Percentiles rank a stretch among this genome's conserved stretches.
Conservation (phyloP, 2,888 invertebrate genomes). For the Baronia brevicornis region DNA sequence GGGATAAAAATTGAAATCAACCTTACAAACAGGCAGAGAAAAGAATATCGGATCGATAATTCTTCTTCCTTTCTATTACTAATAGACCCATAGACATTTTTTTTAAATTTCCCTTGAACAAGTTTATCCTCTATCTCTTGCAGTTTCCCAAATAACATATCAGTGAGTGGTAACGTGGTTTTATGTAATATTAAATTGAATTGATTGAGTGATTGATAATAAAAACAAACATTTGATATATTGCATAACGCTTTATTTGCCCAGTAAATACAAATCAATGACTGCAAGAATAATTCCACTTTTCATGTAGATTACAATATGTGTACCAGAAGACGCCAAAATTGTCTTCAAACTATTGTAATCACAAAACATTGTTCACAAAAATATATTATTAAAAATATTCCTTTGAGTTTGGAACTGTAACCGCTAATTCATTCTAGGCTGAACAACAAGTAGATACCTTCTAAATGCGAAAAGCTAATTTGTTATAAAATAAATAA, state of each 20-base stretch:
- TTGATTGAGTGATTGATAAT: too few species aligned
- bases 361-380: slow-evolving; percentile 60
- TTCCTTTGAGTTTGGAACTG: slow-evolving; percentile 59
- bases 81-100: too few species aligned
- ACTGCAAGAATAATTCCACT: slow-evolving; percentile 64
- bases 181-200: too few species aligned
- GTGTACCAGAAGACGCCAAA: slow-evolving; percentile 24
- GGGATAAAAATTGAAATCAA: too few species aligned
- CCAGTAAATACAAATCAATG: slow-evolving; percentile 72
- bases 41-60: too few species aligned
- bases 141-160: too few species aligned
- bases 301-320: slow-evolving; percentile 44
- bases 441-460: slow-evolving; percentile 27
- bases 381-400: slow-evolving; percentile 63
- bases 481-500: slow-evolving; percentile 21
- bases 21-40: too few species aligned
- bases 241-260: slow-evolving; percentile 71
- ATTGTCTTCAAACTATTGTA: slow-evolving; percentile 26
- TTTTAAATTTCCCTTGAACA: too few species aligned
- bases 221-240: slow-evolving; percentile 39
- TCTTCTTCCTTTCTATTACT: too few species aligned
- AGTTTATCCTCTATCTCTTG: too few species aligned
- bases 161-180: too few species aligned
- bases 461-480: slow-evolving; percentile 27
- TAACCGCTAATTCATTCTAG: slow-evolving; percentile 44